Evolutionary conservation across 2,888 invertebrate genomes (phyloP).

Genomic region (Cryptus armator): DNA sequence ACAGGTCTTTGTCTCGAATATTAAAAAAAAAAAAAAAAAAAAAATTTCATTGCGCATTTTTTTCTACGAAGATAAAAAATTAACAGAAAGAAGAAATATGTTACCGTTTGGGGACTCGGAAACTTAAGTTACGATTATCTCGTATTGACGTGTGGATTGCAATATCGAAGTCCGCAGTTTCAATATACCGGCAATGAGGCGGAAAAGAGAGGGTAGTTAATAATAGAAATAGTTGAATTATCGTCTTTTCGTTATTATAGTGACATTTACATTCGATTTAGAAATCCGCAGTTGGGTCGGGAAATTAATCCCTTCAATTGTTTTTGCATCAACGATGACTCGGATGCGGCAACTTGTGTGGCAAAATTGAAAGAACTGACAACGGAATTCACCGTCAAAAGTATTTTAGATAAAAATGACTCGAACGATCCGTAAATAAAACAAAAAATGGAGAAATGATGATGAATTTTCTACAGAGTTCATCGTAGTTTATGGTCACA

Average conservation of each 20-base stretch:
- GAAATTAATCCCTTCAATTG: slow-evolving; percentile 87
- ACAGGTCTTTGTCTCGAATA: slow-evolving; percentile 85
- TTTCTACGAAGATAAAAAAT: neutral
- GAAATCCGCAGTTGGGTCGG: slow-evolving; percentile 68
- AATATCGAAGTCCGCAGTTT: slow-evolving; percentile 74
- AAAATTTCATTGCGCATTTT: neutral
- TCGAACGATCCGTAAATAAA: neutral
- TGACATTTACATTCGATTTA: slow-evolving; percentile 51
- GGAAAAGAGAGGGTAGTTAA: slow-evolving; percentile 68
- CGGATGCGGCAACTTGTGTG: slow-evolving; percentile 85
- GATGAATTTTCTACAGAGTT: slow-evolving; percentile 67
- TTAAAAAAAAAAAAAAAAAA: neutral
- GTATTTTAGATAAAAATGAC: slow-evolving; percentile 65
- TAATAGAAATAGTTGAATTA: neutral
- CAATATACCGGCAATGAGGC: slow-evolving; percentile 52
- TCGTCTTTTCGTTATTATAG: neutral
- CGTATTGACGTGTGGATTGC: slow-evolving; percentile 80
- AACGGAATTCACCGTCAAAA: slow-evolving; percentile 66
- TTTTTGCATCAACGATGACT: slow-evolving; percentile 87
- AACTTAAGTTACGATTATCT: slow-evolving; percentile 82
- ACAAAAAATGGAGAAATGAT: neutral
- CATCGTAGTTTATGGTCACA: slow-evolving; percentile 90
- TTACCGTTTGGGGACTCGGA: slow-evolving; percentile 85
- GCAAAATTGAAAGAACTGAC: slow-evolving; percentile 74
- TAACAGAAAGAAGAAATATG: slow-evolving; percentile 86